Evolutionary conservation across 2,797 vertebrate species (phyloP).

Genomic region (Danio choprae): DNA sequence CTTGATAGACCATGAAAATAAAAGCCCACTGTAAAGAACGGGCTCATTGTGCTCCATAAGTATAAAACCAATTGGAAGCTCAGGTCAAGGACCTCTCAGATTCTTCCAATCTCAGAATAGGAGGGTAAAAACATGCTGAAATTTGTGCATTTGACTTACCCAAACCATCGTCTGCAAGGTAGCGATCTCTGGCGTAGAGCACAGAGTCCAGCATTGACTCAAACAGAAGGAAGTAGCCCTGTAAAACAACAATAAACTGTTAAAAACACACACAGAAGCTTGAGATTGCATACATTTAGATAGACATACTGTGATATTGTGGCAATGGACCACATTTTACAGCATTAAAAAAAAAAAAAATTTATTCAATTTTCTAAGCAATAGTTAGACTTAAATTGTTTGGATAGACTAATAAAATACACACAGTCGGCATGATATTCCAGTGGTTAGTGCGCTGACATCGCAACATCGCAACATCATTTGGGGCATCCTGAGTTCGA

Average conservation of each 20-base stretch:
- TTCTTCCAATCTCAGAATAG: background rate
- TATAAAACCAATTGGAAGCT: background rate
- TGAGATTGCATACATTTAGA: background rate
- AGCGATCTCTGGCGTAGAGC: constrained; percentile 89
- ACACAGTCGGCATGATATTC: no score
- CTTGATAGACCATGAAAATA: constrained; percentile 21
- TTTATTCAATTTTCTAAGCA: no score
- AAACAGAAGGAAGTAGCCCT: constrained; percentile 98
- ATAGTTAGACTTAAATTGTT: no score
- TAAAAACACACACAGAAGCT: no score
- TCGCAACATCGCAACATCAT: no score
- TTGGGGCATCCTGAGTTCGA: no score
- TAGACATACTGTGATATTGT: background rate
- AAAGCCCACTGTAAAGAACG: background rate
- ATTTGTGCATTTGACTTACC: constrained; percentile 77
- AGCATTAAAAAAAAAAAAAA: no score
- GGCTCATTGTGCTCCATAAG: background rate
- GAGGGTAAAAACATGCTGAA: background rate
- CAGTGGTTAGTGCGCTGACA: no score
- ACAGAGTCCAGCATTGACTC: constrained; percentile 99
- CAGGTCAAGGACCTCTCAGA: background rate
- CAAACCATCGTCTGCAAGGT: constrained; percentile 87
- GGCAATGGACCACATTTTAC: background rate
- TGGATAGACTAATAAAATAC: no score
- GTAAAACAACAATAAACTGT: constrained; percentile 41